A percentile compares a stretch with the other conserved stretches of the same genome.
These are phyloP conservation scores for Aphodius granarius DNA, from an alignment of 2,888 invertebrate species.

Conservation along the genomic window DNA sequence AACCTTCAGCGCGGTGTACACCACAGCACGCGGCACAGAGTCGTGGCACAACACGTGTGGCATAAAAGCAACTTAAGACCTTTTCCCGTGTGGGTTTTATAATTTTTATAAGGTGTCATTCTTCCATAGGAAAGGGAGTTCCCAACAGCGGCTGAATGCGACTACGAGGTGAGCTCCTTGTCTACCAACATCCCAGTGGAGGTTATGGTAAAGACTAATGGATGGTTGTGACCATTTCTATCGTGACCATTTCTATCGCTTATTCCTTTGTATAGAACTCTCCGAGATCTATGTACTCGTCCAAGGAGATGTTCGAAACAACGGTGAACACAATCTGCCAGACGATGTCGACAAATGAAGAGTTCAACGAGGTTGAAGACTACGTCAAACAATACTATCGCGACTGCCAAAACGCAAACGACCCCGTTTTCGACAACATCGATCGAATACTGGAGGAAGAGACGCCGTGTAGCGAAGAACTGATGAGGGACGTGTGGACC, in stretches of 20 bases:
- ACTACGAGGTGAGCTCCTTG: background rate
- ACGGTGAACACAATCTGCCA: constrained; percentile 6
- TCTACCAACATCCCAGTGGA: background rate
- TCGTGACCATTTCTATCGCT: background rate
- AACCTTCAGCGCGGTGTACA: too few species aligned
- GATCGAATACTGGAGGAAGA: background rate
- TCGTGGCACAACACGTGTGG: too few species aligned
- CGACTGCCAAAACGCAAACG: background rate
- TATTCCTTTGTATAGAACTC: background rate
- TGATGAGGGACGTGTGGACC: background rate
- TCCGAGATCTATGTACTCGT: background rate
- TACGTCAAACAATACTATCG: background rate
- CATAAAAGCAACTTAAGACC: too few species aligned
- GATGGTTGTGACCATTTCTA: background rate
- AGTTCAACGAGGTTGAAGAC: constrained; percentile 18
- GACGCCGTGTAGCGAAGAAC: background rate
- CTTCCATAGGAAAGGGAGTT: background rate
- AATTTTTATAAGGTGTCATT: too few species aligned
- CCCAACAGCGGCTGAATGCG: background rate
- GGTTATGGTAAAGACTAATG: background rate
- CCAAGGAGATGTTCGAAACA: background rate
- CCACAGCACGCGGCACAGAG: too few species aligned
- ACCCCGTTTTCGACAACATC: background rate
- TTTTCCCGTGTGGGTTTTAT: too few species aligned
- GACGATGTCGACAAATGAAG: background rate